These are phyloP conservation scores for Menidia menidia DNA, from an alignment of 2,797 vertebrate genomes.

Conservation along the genomic window DNA sequence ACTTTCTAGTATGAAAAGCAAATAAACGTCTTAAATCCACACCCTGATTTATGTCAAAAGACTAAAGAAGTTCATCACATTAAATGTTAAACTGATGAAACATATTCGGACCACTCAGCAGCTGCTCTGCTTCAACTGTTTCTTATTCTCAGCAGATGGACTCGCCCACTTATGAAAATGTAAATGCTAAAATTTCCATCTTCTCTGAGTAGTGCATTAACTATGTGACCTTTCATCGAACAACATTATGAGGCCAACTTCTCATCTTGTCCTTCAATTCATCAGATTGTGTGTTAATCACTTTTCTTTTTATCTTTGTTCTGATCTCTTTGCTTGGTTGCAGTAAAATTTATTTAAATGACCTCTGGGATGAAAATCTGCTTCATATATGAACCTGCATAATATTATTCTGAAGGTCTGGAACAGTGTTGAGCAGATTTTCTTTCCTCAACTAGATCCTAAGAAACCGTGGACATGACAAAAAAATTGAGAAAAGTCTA, in stretches of 20 bases:
- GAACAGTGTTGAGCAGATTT: not conserved
- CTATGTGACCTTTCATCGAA: slow-evolving; percentile 23
- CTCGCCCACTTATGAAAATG: slow-evolving; percentile 31
- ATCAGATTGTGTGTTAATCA: not conserved
- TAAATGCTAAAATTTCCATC: slow-evolving; percentile 11
- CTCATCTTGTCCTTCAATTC: not conserved
- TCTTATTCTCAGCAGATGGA: slow-evolving; percentile 37
- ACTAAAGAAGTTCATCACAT: not conserved
- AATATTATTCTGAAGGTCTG: too few relatives aligned
- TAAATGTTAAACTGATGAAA: slow-evolving; percentile 29
- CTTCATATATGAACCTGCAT: not conserved
- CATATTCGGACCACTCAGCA: slow-evolving; percentile 20
- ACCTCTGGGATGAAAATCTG: not conserved
- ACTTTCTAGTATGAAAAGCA: not conserved
- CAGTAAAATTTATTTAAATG: not conserved
- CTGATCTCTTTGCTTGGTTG: not conserved
- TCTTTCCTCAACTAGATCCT: not conserved
- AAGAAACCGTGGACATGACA: too few relatives aligned
- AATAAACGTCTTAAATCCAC: not conserved
- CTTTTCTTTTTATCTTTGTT: slow-evolving; percentile 5
- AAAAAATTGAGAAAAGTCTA: too few relatives aligned
- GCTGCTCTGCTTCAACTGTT: slow-evolving; percentile 9
- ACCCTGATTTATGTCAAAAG: not conserved
- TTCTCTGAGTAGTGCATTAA: not conserved
- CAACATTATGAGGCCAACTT: not conserved